These are phyloP conservation scores for Notospermus geniculatus DNA, from an alignment of 1,140 invertebrate genomes.

Conservation along the genomic window DNA sequence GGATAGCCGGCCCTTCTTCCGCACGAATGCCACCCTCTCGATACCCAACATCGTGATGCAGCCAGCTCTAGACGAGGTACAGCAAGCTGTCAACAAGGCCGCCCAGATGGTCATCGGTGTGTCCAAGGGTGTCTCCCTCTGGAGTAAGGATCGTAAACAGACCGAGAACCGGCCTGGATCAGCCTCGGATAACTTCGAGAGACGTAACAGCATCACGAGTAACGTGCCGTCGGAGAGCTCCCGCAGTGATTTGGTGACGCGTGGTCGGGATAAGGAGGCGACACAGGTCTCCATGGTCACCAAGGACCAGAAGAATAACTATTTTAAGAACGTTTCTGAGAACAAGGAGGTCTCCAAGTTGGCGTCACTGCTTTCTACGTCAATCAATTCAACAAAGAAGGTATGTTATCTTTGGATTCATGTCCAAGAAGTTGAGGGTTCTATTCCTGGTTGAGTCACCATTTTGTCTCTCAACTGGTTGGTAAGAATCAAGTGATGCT, in stretches of 20 bases:
- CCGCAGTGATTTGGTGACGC: conserved; percentile 27
- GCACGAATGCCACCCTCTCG: conserved; percentile 70
- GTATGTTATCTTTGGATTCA: too few species aligned
- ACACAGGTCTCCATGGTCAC: conserved; percentile 33
- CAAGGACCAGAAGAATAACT: conserved; percentile 72
- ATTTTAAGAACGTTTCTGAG: conserved; percentile 82
- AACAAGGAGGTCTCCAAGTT: conserved; percentile 91
- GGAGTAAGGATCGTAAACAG: conserved; percentile 65
- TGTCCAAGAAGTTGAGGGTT: too few species aligned
- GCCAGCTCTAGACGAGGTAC: conserved; percentile 86
- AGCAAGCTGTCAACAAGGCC: conserved; percentile 79
- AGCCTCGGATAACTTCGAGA: conserved; percentile 2
- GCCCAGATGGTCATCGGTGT: conserved; percentile 83
- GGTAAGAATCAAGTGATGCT: too few species aligned
- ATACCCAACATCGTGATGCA: conserved; percentile 85
- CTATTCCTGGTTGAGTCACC: too few species aligned
- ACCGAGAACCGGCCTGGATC: background rate
- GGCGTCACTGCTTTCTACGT: conserved; percentile 75
- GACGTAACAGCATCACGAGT: conserved; percentile 37
- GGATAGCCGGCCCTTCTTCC: conserved; percentile 52
- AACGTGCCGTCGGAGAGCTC: conserved; percentile 43
- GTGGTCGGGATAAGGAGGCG: conserved; percentile 28
- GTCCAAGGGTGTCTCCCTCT: conserved; percentile 86
- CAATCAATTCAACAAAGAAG: conserved; percentile 66
- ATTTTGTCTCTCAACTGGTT: too few species aligned